phyloP scores from a whole-genome alignment of 2,888 invertebrate genomes.

The Mechanitis messenoides region DNA sequence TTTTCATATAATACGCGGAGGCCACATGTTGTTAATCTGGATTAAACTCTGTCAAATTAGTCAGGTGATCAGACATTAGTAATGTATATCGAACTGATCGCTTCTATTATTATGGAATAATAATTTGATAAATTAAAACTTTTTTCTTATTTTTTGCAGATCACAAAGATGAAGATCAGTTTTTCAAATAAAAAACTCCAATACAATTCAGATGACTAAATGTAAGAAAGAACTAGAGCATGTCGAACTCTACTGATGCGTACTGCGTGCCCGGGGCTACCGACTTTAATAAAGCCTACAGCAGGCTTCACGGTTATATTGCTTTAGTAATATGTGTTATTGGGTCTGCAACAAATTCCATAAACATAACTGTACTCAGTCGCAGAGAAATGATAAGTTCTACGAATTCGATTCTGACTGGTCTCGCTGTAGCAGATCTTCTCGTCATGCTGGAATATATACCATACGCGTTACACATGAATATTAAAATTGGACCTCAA shows the following conservation, averaged over 20 bases:
- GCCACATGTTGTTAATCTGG: slow-evolving; percentile 2
- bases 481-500: slow-evolving; percentile 78
- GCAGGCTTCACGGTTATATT: slow-evolving; percentile 87
- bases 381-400: slow-evolving; percentile 93
- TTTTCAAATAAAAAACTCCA: slow-evolving; percentile 9
- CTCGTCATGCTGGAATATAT: slow-evolving; percentile 97
- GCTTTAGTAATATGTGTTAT: slow-evolving; percentile 91
- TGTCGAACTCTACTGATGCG: slow-evolving; percentile 63
- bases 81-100: neutral
- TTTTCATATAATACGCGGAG: neutral
- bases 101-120: too few species aligned
- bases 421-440: slow-evolving; percentile 92
- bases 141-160: slow-evolving; percentile 25
- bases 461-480: slow-evolving; percentile 90
- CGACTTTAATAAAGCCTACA: slow-evolving; percentile 80
- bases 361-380: slow-evolving; percentile 93
- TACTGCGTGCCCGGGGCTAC: slow-evolving; percentile 77
- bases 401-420: slow-evolving; percentile 93
- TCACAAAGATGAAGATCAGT: slow-evolving; percentile 10
- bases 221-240: slow-evolving; percentile 26
- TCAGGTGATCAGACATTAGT: too few species aligned
- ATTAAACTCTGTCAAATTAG: neutral
- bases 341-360: slow-evolving; percentile 92
- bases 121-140: neutral
- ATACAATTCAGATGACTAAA: slow-evolving; percentile 30